A percentile compares a stretch with the other conserved stretches of the same genome.
phyloP scores from a whole-genome alignment of 2,888 invertebrate genomes.

The Ennomos erosarius region DNA sequence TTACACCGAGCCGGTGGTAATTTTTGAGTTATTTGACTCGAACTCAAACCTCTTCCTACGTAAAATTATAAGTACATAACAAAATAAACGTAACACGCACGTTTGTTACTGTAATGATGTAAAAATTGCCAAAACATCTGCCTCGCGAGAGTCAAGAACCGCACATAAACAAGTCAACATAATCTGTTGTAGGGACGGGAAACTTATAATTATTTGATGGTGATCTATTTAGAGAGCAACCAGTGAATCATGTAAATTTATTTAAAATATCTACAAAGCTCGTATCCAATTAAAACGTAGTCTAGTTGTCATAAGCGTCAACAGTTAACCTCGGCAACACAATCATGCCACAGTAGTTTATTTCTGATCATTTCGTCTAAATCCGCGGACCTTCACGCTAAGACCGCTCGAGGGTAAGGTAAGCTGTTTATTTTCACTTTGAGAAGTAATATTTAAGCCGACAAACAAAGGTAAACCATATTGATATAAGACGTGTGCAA shows the following conservation, averaged over 20 bases:
- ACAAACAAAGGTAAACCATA: slow-evolving; percentile 45
- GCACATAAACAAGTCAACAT: slow-evolving; percentile 31
- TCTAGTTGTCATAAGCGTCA: slow-evolving; percentile 50
- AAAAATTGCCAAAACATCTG: slow-evolving; percentile 38
- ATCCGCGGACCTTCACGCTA: slow-evolving; percentile 54
- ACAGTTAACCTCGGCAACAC: slow-evolving; percentile 54
- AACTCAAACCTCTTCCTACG: slow-evolving; percentile 35
- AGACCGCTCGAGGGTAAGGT: slow-evolving; percentile 48
- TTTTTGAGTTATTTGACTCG: slow-evolving; percentile 40
- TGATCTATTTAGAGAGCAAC: neutral
- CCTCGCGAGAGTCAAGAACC: slow-evolving; percentile 32
- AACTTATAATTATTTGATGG: slow-evolving; percentile 5
- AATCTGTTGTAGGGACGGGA: slow-evolving; percentile 13
- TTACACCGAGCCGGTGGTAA: slow-evolving; percentile 26
- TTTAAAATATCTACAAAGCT: neutral
- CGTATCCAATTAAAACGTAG: slow-evolving; percentile 43
- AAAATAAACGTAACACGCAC: slow-evolving; percentile 30
- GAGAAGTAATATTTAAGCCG: slow-evolving; percentile 48
- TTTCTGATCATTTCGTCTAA: slow-evolving; percentile 52
- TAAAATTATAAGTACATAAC: slow-evolving; percentile 38
- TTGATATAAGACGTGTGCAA: slow-evolving; percentile 32
- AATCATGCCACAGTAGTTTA: slow-evolving; percentile 42
- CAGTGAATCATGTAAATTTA: neutral
- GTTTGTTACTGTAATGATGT: slow-evolving; percentile 32
- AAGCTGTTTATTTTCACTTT: slow-evolving; percentile 52